phyloP scores from a whole-genome alignment of 2,797 vertebrate species.

The Phrynocephalus vlangalii region DNA sequence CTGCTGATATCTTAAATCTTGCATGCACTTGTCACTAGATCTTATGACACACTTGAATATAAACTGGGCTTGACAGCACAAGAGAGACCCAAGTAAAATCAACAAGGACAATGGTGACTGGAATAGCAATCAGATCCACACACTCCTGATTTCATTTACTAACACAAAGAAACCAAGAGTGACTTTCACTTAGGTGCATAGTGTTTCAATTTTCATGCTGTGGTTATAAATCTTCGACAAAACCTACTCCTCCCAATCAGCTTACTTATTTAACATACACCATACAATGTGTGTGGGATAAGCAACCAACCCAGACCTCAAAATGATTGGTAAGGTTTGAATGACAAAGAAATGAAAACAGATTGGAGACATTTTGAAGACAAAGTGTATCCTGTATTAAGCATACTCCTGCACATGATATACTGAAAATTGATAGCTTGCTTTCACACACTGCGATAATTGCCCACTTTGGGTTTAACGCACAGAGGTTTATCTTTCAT shows the following conservation, averaged over 20 bases:
- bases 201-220: constrained; percentile 23
- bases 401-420: background rate
- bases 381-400: background rate
- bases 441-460: background rate
- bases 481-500: background rate
- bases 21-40: constrained; percentile 60
- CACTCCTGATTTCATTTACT: constrained; percentile 25
- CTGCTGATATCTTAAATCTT: constrained; percentile 59
- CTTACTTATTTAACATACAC: background rate
- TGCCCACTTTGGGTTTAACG: background rate
- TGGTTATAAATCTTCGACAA: background rate
- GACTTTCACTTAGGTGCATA: constrained; percentile 5
- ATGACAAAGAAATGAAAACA: background rate
- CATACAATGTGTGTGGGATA: background rate
- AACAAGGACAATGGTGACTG: constrained; percentile 57
- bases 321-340: constrained; percentile 16
- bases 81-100: constrained; percentile 65
- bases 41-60: constrained; percentile 70
- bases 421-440: background rate
- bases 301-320: background rate
- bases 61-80: constrained; percentile 75
- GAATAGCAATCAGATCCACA: constrained; percentile 61
- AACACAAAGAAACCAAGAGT: constrained; percentile 44
- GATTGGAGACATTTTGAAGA: background rate
- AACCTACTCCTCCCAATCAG: background rate